Percentiles rank a stretch among this genome's conserved stretches.
These are phyloP conservation scores for Morinoia aosen DNA, from an alignment of 2,888 invertebrate species.

Conservation along the genomic window DNA sequence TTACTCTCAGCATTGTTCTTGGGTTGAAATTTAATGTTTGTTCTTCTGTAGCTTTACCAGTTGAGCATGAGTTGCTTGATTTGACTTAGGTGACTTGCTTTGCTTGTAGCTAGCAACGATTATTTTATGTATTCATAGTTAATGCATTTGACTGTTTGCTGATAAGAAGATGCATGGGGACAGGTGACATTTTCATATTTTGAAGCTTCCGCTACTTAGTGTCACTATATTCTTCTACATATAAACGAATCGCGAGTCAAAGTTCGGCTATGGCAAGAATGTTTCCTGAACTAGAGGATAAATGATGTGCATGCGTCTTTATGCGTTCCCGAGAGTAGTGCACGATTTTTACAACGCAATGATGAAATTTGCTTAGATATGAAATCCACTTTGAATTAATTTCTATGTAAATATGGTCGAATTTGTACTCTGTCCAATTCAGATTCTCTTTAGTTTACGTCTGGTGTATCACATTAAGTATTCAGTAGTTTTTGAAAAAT, in stretches of 20 bases:
- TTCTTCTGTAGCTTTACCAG: too few relatives aligned
- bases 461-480: too few relatives aligned
- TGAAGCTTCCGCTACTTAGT: neutral
- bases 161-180: neutral
- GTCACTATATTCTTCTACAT: neutral
- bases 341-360: neutral
- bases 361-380: neutral
- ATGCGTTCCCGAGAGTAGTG: neutral
- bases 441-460: neutral
- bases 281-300: neutral
- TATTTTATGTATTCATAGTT: too few relatives aligned
- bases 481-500: neutral
- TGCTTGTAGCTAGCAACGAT: too few relatives aligned
- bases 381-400: neutral
- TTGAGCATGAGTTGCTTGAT: too few relatives aligned
- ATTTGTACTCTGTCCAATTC: neutral
- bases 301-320: neutral
- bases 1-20: too few relatives aligned
- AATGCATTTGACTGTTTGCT: neutral
- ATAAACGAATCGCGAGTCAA: neutral
- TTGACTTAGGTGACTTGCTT: too few relatives aligned
- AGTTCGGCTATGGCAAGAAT: neutral
- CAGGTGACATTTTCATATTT: neutral
- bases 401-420: neutral
- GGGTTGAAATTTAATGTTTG: too few relatives aligned